phyloP scores from a whole-genome alignment of 2,888 invertebrate genomes.

The Proisotoma minuta region DNA sequence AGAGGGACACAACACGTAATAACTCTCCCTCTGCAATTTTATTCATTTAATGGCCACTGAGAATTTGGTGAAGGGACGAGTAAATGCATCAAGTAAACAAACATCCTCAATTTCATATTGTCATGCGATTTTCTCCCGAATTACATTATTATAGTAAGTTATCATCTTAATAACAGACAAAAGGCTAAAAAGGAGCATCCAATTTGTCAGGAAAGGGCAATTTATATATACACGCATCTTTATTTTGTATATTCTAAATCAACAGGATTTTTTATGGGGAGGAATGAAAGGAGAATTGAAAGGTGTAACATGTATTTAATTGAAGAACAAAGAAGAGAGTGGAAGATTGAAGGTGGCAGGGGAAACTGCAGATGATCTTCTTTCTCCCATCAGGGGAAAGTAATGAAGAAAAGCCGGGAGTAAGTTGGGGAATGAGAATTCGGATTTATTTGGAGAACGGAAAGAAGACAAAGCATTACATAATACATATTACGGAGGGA shows the following conservation, averaged over 20 bases:
- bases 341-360: too few relatives aligned
- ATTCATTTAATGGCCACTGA: background rate
- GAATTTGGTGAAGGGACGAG: background rate
- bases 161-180: too few relatives aligned
- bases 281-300: too few relatives aligned
- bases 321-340: too few relatives aligned
- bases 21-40: background rate
- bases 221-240: too few relatives aligned
- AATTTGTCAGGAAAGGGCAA: too few relatives aligned
- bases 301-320: too few relatives aligned
- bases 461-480: background rate
- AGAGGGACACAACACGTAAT: background rate
- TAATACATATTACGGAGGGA: background rate
- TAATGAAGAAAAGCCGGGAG: slow-evolving; percentile 13
- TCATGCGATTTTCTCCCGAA: background rate
- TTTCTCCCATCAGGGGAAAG: background rate
- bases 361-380: too few relatives aligned
- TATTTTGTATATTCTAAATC: too few relatives aligned
- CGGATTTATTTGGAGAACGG: slow-evolving; percentile 1
- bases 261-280: too few relatives aligned
- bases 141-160: too few relatives aligned
- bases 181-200: too few relatives aligned
- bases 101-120: background rate
- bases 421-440: slow-evolving; percentile 1
- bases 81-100: background rate